Evolutionary conservation across 2,888 invertebrate genomes (phyloP), one percentile per base, ranked within the genome.

Genomic region (Ormyrus labotus): DNA sequence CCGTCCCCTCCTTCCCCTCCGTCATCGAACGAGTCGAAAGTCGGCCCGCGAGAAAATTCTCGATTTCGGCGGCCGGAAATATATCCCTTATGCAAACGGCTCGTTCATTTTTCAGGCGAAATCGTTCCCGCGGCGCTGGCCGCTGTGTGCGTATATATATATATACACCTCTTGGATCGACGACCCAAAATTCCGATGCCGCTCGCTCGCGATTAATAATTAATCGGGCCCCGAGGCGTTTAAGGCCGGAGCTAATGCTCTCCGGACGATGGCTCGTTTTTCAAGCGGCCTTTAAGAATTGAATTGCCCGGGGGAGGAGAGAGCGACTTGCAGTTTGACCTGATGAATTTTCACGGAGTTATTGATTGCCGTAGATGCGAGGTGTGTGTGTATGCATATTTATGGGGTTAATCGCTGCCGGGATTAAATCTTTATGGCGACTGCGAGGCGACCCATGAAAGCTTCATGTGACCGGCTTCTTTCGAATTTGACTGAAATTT

Each of bases 41-140:
- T 34, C 34, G 34, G 34, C 34, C 34, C 0, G 34, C 2, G 34
- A 34, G 34, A 34, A 48, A 73, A 19, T 64, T 48, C 10, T 8
- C 45, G 53, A 61, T 50, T 71, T 47, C 47, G 34, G 5, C 48
- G 10, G 3, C 10, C 5, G 10, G 6, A 5, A 53, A 61, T 13
- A 13, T 13, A 13, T 71, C 53, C 11, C 57, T 70, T 58, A 51
- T 72, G 55, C 67, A 67, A 67, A 55, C 53, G 6, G 45, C 64
- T 72, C 47, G n/a, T 72, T 60, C 19, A 67, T 72, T 67, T 78
- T 72, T 67, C 53, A 67, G 9, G n/a, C n/a, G 9, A 61, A 78
- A 67, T 67, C 11, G 47, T 50, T 55, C 45, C 45, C 11, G 9
- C 9, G 34, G 10, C 47, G 4, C 19, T 19, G 57, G 6, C 48